Percentiles rank a stretch among this genome's conserved stretches.
Conservation (phyloP, 2,888 invertebrate genomes). For the Mythimna vitellina region DNA sequence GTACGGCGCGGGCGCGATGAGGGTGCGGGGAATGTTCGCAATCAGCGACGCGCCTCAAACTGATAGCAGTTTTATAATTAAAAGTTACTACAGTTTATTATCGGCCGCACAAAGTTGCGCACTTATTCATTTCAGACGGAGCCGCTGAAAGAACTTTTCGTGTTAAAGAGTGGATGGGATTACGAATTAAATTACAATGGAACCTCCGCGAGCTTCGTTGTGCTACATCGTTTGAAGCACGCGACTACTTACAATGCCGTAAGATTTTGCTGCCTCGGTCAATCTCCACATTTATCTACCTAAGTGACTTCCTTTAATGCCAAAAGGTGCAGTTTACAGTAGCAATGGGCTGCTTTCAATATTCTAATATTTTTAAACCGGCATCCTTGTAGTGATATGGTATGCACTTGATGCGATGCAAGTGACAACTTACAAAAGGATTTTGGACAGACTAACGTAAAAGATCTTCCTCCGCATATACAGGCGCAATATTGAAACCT, state of each 20-base stretch:
- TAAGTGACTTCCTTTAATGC: not conserved
- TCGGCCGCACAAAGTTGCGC: conserved; percentile 65
- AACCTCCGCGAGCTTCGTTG: not conserved
- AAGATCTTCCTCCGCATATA: conserved; percentile 48
- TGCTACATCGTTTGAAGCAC: not conserved
- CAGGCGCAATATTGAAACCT: conserved; percentile 62
- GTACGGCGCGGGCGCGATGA: not conserved
- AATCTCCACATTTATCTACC: too few species aligned
- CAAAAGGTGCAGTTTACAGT: not conserved
- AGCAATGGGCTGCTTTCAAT: not conserved
- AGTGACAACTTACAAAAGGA: conserved; percentile 31
- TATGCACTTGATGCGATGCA: not conserved
- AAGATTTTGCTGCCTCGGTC: too few species aligned
- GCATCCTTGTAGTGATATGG: not conserved
- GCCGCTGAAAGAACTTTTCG: conserved; percentile 63
- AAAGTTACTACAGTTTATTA: conserved; percentile 72
- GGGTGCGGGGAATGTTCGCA: conserved; percentile 59
- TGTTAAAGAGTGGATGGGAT: conserved; percentile 62
- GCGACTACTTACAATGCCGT: too few species aligned
- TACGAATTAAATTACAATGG: conserved; percentile 51
- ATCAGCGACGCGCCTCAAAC: conserved; percentile 64
- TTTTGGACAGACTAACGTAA: conserved; percentile 47
- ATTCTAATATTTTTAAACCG: conserved; percentile 3
- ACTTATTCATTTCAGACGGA: conserved; percentile 68
- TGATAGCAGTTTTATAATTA: conserved; percentile 71